Evolutionary conservation across 2,797 vertebrate species (phyloP), one percentile per base, ranked within the genome.

Genomic region (Rhinichthys osculus): DNA sequence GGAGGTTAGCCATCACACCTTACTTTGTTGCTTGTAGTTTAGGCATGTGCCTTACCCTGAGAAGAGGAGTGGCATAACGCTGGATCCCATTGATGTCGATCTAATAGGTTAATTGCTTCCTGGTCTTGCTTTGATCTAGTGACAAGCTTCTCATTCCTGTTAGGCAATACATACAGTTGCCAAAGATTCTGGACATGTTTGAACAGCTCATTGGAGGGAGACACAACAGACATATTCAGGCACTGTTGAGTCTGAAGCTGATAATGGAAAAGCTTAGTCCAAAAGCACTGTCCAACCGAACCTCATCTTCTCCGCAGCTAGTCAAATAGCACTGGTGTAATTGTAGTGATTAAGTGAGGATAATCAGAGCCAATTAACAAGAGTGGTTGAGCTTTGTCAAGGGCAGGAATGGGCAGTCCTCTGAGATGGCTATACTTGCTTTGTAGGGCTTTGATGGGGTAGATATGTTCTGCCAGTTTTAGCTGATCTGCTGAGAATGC

Each of bases 281-380:
- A 47, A 47, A 47, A 14, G 85, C 50, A 82, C 59, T 2, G 79
- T 67, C 71, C 85, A 86, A 40, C 59, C 85, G 1, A 70, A 64
- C 40, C 27, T 78, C 11, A 47, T 82, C 6, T 35, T 54, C 14
- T 72, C 50, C 3, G 19, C 59, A 7, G 66, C 64, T 14, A 77
- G 70, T 52, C 69, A n/a, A 16, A 17, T 6, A 35, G 33, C 62
- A 82, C 80, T n/a, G 64, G 62, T 17, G 57, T 2, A 50, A 74
- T 35, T 17, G 84, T 42, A 16, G 33, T 86, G 40, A 76, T 76
- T 17, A 74, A 50, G 23, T 76, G 44, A 38, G 42, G 6, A 44
- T 27, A 44, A 50, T 74, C n/a, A 74, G 71, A 47, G 38, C 42
- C 71, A 19, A 47, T 74, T 47, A 47, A 50, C 11, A 74, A 19